Evolutionary conservation across 1,140 invertebrate species (phyloP), one percentile per base, ranked within the genome.

Genomic region (Drosophila biarmipes): DNA sequence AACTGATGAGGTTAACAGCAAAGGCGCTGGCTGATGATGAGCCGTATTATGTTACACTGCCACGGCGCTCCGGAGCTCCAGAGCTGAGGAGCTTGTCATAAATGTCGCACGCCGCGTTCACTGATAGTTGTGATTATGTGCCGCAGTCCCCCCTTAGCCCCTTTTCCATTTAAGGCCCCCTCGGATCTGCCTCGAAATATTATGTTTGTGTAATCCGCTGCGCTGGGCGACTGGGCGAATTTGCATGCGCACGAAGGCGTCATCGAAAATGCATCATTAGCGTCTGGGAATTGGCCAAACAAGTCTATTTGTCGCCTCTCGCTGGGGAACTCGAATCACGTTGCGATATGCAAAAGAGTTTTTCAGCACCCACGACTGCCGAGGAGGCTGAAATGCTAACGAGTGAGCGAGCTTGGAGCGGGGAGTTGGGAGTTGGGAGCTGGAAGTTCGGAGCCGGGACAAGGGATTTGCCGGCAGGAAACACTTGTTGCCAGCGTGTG

Each of bases 211-310:
- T 69, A 66, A 73, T 80, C 58, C 19, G 66, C 61, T 76, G 54
- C 62, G 77, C 77, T 62, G 46, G 64, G 72, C 43, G 56, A 52
- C 62, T 49, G 15, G 48, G 58, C n/a, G 74, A 79, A 86, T 86
- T 87, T 81, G 74, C 74, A 86, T 86, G 74, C 51, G 64, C 82
- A 78, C 74, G 74, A 78, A 82, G 57, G 80, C 66, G 69, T 75
- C 82, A 86, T 82, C 82, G 71, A 86, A 87, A 86, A 86, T 86
- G 82, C 82, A 86, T 86, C 82, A 86, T 86, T 87, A 87, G 82
- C 82, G 85, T 77, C 82, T 72, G 78, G 74, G 78, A 82, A 87
- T 86, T 82, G 82, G 78, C 78, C 69, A 82, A 78, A 86, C 78
- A 86, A 86, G 82, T 87, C 78, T 86, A 86, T 86, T 86, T 86